Percentiles rank a stretch among this genome's conserved stretches.
Conservation (phyloP, 2,888 invertebrate genomes). For the Callyntrura sp. region DNA sequence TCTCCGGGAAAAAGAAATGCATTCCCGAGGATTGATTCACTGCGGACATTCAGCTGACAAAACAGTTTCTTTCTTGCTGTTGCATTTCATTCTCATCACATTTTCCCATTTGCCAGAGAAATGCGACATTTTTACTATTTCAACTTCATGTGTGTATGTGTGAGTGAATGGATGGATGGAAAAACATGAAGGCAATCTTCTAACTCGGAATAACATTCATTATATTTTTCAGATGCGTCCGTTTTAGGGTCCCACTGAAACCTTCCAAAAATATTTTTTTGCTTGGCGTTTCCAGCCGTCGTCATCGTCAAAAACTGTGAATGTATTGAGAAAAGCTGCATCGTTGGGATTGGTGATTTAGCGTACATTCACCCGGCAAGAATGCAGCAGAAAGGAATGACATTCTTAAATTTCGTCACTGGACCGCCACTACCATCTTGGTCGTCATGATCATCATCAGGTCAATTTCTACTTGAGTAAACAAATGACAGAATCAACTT, state of each 20-base stretch:
- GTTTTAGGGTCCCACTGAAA: constrained; percentile 60
- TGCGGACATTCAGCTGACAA: constrained; percentile 73
- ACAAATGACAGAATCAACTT: too few relatives aligned
- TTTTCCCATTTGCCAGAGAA: constrained; percentile 5
- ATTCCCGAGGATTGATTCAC: constrained; percentile 66
- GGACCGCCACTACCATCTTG: too few relatives aligned
- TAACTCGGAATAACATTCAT: too few relatives aligned
- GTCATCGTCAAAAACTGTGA: too few relatives aligned
- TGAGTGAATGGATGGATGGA: too few relatives aligned
- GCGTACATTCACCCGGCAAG: too few relatives aligned
- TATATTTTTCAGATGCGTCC: constrained; percentile 8
- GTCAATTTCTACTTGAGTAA: too few relatives aligned
- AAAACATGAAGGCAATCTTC: constrained; percentile 14
- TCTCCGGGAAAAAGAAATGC: constrained; percentile 44
- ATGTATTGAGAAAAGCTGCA: not conserved
- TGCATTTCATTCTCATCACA: constrained; percentile 69
- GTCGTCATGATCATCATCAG: too few relatives aligned
- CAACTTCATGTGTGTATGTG: too few relatives aligned
- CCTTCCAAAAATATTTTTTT: constrained; percentile 33
- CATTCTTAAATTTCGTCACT: not conserved
- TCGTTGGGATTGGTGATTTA: too few relatives aligned
- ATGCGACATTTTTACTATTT: constrained; percentile 2
- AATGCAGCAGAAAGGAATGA: not conserved
- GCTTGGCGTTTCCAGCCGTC: not conserved
- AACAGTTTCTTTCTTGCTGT: constrained; percentile 63